These are phyloP conservation scores for Pseudorhiza aurosa DNA, from an alignment of 30 jellyfish, hydroid and myxozoan genomes.

Conservation along the genomic window DNA sequence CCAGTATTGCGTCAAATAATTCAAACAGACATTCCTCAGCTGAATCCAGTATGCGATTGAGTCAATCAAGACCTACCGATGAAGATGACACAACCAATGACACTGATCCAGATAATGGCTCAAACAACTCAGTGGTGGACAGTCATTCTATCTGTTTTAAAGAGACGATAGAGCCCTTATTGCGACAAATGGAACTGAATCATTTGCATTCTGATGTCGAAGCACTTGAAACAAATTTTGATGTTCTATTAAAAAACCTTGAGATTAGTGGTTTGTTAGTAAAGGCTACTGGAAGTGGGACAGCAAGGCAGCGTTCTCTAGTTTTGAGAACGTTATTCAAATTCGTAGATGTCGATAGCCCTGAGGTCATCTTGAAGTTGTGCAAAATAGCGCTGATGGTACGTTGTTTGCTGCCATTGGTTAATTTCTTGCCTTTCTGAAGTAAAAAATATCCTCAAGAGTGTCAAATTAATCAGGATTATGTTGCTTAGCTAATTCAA, in stretches of 20 bases:
- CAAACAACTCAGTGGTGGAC: constrained; percentile 30
- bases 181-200: constrained; percentile 87
- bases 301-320: constrained; percentile 64
- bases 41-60: not conserved
- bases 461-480: too few species aligned
- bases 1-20: not conserved
- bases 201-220: constrained; percentile 67
- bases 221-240: constrained; percentile 70
- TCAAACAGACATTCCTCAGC: not conserved
- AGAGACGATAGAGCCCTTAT: constrained; percentile 70
- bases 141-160: constrained; percentile 16
- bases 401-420: constrained; percentile 8
- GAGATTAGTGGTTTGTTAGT: constrained; percentile 64
- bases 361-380: constrained; percentile 65
- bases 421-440: too few species aligned
- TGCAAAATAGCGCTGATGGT: constrained; percentile 76
- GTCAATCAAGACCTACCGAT: not conserved
- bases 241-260: constrained; percentile 74
- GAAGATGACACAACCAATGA: not conserved
- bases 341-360: constrained; percentile 61
- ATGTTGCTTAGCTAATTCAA: too few species aligned
- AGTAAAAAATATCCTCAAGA: too few species aligned
- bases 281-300: constrained; percentile 60
- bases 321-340: constrained; percentile 71
- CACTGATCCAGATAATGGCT: not conserved